phyloP scores from a whole-genome alignment of 2,797 vertebrate species.

The Sebastes vulpes region DNA sequence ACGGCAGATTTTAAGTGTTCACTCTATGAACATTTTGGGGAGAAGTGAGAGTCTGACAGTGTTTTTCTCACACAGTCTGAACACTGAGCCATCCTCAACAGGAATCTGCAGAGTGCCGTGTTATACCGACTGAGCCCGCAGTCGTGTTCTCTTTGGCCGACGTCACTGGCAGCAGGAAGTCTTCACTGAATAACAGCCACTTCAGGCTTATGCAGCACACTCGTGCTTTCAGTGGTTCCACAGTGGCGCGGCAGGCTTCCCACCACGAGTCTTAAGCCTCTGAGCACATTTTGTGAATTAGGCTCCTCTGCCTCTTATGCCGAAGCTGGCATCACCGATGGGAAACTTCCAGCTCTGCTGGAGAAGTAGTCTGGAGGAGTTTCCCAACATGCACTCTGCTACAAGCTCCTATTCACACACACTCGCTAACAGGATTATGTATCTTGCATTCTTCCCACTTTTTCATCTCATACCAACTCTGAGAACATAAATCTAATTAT shows the following conservation, averaged over 20 bases:
- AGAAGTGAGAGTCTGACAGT: background rate
- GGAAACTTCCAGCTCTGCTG: conserved; percentile 2
- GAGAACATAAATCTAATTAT: conserved; percentile 11
- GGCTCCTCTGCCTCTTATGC: conserved; percentile 9
- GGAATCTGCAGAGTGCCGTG: background rate
- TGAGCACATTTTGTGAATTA: conserved; percentile 22
- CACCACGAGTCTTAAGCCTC: conserved; percentile 20
- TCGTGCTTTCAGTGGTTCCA: background rate
- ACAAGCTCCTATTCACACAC: conserved; percentile 7
- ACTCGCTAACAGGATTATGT: conserved; percentile 22
- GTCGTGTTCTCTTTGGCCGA: background rate
- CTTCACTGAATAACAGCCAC: background rate
- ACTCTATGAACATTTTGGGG: background rate
- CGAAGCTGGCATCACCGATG: background rate
- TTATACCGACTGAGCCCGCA: background rate
- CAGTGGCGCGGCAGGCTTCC: conserved; percentile 5
- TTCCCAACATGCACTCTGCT: background rate
- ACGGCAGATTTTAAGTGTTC: background rate
- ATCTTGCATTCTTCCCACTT: background rate
- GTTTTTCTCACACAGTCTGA: background rate
- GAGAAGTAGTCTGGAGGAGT: background rate
- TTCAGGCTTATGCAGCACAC: background rate
- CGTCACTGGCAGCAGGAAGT: background rate
- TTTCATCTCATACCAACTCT: background rate
- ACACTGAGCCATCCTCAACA: background rate